A percentile compares a stretch with the other conserved stretches of the same genome.
Conservation (phyloP, 2,113 vertebrate species). For the Paramormyrops kingsleyae region DNA sequence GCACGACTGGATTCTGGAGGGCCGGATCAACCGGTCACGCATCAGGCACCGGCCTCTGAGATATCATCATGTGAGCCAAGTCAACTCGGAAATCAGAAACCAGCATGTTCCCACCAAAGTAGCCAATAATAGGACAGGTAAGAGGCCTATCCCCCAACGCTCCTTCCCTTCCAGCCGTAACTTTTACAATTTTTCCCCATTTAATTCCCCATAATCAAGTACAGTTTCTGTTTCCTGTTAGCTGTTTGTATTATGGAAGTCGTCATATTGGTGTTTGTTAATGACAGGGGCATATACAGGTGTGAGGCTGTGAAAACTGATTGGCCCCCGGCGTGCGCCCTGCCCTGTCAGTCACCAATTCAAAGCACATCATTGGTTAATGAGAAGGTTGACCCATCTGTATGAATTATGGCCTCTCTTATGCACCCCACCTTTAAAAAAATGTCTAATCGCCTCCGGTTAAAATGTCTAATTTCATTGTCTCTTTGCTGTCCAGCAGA, state of each 20-base stretch:
- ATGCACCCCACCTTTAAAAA: not conserved
- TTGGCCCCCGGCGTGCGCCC: not conserved
- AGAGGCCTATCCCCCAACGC: not conserved
- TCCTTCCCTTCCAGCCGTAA: not conserved
- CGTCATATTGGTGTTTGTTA: not conserved
- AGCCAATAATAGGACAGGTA: constrained; percentile 41
- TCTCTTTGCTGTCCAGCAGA: constrained; percentile 35
- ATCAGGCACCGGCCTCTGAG: constrained; percentile 51
- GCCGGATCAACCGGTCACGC: constrained; percentile 56
- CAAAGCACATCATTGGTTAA: not conserved
- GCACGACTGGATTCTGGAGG: constrained; percentile 81
- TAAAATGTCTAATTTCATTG: not conserved
- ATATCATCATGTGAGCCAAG: constrained; percentile 46
- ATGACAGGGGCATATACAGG: not conserved
- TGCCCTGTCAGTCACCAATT: not conserved
- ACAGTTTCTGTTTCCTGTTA: not conserved
- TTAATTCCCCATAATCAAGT: not conserved
- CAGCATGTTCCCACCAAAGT: constrained; percentile 46
- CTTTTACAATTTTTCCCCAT: not conserved
- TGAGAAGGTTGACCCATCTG: not conserved
- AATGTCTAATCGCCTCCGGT: not conserved
- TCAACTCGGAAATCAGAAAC: constrained; percentile 45
- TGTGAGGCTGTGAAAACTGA: not conserved
- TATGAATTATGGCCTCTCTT: not conserved
- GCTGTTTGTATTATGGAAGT: not conserved